Percentiles rank a stretch among this genome's conserved stretches.
Conservation (phyloP, 2,888 invertebrate genomes). For the Cosmia pyralina region DNA sequence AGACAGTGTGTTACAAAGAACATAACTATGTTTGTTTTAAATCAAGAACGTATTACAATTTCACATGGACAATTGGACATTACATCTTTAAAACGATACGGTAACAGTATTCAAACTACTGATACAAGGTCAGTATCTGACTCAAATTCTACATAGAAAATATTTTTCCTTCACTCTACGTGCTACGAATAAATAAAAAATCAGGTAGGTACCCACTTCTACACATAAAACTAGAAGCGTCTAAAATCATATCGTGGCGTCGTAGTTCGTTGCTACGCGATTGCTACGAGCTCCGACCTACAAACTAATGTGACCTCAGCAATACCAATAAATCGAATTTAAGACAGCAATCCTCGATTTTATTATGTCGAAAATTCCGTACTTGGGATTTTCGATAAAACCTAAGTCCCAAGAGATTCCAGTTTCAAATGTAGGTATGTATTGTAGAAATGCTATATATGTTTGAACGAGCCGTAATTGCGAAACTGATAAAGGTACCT, state of each 20-base stretch:
- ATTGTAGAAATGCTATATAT: slow-evolving; percentile 23
- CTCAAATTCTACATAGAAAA: background rate
- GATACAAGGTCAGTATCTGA: too few species aligned
- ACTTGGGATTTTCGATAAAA: slow-evolving; percentile 20
- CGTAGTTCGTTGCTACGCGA: slow-evolving; percentile 19
- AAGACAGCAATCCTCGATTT: slow-evolving; percentile 34
- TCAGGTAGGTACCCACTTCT: background rate
- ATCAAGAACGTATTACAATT: too few species aligned
- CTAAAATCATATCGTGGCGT: slow-evolving; percentile 16
- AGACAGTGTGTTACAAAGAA: background rate
- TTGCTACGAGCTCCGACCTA: slow-evolving; percentile 34
- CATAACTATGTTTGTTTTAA: too few species aligned
- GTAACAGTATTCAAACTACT: too few species aligned
- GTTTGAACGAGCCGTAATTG: slow-evolving; percentile 26
- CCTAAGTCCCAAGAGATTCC: slow-evolving; percentile 25
- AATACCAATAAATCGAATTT: slow-evolving; percentile 49
- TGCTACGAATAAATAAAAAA: slow-evolving; percentile 13
- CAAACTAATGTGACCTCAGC: slow-evolving; percentile 30
- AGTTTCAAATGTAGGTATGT: slow-evolving; percentile 26
- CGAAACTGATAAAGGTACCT: slow-evolving; percentile 26
- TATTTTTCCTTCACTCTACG: slow-evolving; percentile 13
- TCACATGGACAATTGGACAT: too few species aligned
- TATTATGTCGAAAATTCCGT: slow-evolving; percentile 31
- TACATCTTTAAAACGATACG: too few species aligned
- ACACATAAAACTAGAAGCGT: slow-evolving; percentile 1